These are phyloP conservation scores for Malurus splendens DNA, from an alignment of 2,797 vertebrate species.

Conservation along the genomic window DNA sequence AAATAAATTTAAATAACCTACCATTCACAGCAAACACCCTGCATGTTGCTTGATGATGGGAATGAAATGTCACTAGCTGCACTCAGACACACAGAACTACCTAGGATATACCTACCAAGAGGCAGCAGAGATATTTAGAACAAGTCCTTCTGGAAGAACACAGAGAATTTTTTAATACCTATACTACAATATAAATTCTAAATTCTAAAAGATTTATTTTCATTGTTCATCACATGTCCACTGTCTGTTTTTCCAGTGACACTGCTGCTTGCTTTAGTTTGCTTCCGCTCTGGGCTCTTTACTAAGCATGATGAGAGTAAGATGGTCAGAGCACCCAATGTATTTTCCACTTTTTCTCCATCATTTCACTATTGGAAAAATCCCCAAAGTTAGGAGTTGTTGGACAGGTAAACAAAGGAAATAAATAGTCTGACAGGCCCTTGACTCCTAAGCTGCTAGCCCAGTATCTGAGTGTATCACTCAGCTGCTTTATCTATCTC, in stretches of 20 bases:
- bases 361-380: neutral
- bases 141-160: neutral
- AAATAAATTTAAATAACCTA: neutral
- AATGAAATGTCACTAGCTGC: neutral
- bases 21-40: neutral
- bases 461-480: neutral
- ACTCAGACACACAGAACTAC: neutral
- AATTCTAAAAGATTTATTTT: neutral
- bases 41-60: neutral
- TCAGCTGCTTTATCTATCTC: neutral
- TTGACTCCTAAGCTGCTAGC: neutral
- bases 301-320: neutral
- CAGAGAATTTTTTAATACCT: neutral
- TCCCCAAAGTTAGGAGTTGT: neutral
- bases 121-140: neutral
- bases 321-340: rapidly evolving
- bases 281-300: neutral
- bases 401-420: neutral
- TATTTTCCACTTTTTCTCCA: neutral
- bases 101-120: neutral
- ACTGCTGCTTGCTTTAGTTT: neutral
- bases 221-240: neutral
- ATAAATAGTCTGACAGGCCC: neutral
- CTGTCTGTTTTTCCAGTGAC: neutral
- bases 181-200: neutral